Conservation (phyloP, 1,140 invertebrate species). For the Spodoptera frugiperda region DNA sequence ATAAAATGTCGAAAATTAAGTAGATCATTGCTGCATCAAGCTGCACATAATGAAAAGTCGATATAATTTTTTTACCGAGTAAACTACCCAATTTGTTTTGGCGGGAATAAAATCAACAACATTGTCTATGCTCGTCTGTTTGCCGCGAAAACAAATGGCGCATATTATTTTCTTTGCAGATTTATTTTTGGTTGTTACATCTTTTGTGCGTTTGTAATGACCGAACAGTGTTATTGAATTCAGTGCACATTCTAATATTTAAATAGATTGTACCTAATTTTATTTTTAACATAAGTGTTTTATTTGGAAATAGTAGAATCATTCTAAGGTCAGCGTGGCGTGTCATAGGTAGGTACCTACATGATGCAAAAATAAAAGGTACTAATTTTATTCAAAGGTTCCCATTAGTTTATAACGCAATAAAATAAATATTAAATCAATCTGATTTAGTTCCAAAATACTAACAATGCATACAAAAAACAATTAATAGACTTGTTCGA, state of each 20-base stretch:
- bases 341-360: too few relatives aligned
- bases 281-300: constrained; percentile 1
- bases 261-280: background rate
- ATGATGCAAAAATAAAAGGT: too few relatives aligned
- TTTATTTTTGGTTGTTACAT: constrained; percentile 49
- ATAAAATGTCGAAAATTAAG: too few relatives aligned
- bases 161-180: constrained; percentile 47
- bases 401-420: too few relatives aligned
- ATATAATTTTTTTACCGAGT: too few relatives aligned
- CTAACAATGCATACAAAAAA: background rate
- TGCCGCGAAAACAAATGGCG: constrained; percentile 41
- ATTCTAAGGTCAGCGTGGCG: too few relatives aligned
- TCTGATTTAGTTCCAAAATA: too few relatives aligned
- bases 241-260: background rate
- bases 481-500: background rate
- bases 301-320: background rate
- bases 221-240: constrained; percentile 14
- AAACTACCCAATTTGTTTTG: too few relatives aligned
- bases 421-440: too few relatives aligned
- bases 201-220: constrained; percentile 15
- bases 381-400: too few relatives aligned
- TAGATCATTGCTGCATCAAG: too few relatives aligned
- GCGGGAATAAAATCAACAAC: constrained; percentile 50
- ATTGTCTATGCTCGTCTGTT: constrained; percentile 44
- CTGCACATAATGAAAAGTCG: too few relatives aligned